Percentiles rank a stretch among this genome's conserved stretches.
Conservation (phyloP, 1,140 invertebrate genomes). For the Dinoponera quadriceps region DNA sequence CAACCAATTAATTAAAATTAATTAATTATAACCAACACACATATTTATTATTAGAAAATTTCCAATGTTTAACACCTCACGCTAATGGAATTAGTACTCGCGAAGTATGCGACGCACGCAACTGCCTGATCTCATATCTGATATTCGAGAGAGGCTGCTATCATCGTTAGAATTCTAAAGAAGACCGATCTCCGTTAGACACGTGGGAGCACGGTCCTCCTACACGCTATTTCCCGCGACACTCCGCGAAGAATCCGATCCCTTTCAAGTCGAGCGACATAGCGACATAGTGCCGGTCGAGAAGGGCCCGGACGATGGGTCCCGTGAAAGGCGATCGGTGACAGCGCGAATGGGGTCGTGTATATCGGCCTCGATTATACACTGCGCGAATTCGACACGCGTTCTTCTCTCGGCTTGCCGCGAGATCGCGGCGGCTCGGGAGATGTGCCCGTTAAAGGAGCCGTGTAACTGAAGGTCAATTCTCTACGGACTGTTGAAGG, state of each 20-base stretch:
- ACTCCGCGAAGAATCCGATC: neutral
- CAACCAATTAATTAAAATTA: too few species aligned
- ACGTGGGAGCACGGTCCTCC: neutral
- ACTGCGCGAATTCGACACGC: conserved; percentile 59
- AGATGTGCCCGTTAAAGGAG: conserved; percentile 29
- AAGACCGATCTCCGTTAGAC: neutral
- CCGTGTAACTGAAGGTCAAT: conserved; percentile 60
- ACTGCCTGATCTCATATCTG: neutral
- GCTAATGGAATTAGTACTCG: neutral
- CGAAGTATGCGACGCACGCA: neutral
- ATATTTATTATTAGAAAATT: neutral
- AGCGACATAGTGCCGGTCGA: neutral
- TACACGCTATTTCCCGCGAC: neutral
- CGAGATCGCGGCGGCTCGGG: conserved; percentile 16
- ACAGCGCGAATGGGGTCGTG: neutral
- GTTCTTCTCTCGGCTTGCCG: conserved; percentile 49
- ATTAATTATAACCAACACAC: neutral
- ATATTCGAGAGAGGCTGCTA: neutral
- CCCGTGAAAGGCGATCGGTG: conserved; percentile 20
- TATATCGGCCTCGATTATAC: conserved; percentile 15
- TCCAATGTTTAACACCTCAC: neutral
- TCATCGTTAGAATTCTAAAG: neutral
- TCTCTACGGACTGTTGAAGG: conserved; percentile 77
- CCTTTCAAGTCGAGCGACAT: neutral
- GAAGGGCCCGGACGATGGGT: neutral